These are phyloP conservation scores for Plusia festucae DNA, from an alignment of 2,888 invertebrate species.

Conservation along the genomic window DNA sequence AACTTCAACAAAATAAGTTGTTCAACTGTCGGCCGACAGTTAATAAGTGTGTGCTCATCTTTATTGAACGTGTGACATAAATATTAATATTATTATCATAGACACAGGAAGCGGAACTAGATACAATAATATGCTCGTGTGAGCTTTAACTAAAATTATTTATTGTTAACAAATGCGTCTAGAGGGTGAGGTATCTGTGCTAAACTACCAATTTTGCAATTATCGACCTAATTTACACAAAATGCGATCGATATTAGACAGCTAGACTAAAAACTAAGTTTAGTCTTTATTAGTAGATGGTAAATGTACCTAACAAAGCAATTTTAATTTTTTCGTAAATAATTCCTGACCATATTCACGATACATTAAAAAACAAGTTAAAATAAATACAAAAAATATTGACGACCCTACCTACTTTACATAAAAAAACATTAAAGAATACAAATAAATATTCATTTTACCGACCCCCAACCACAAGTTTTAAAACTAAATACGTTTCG, in stretches of 20 bases:
- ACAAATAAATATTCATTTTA: slow-evolving; percentile 33
- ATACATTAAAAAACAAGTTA: neutral
- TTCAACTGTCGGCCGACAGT: neutral
- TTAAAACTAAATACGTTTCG: slow-evolving; percentile 33
- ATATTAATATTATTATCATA: neutral
- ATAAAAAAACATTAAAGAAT: slow-evolving; percentile 13
- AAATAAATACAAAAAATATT: neutral
- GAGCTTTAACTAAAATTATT: neutral
- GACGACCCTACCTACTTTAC: neutral
- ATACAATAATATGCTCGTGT: slow-evolving; percentile 2
- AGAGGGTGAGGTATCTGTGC: neutral
- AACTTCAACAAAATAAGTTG: too few species aligned
- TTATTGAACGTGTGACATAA: neutral
- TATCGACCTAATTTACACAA: too few species aligned
- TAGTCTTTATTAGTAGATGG: too few species aligned
- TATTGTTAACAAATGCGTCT: too few species aligned
- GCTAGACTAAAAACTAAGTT: too few species aligned
- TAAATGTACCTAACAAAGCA: too few species aligned
- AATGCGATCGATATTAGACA: too few species aligned
- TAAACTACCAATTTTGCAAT: too few species aligned
- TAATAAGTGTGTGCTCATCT: neutral
- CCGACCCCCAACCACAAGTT: slow-evolving; percentile 15
- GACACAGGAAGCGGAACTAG: slow-evolving; percentile 4
- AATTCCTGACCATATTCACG: too few species aligned
- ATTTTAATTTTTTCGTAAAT: too few species aligned